Conservation (phyloP, 1,140 invertebrate species). For the Nasonia longicornis region DNA sequence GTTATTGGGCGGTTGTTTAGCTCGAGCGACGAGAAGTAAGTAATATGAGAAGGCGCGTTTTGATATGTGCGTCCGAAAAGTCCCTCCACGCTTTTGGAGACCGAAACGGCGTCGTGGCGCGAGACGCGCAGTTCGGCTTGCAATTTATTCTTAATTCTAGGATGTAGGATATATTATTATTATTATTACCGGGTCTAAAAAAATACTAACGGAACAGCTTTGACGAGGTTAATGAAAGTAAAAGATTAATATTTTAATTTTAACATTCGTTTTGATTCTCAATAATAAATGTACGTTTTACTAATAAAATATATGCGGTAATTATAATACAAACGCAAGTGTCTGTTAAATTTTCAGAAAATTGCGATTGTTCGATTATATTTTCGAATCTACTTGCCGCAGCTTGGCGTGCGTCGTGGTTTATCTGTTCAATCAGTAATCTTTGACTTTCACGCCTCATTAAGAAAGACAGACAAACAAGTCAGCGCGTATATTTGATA, state of each 20-base stretch:
- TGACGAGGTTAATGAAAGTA: not conserved
- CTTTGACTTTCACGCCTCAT: not conserved
- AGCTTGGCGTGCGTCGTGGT: not conserved
- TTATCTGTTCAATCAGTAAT: not conserved
- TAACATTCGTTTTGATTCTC: not conserved
- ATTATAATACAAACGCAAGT: not conserved
- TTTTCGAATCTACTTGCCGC: not conserved
- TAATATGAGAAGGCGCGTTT: not conserved
- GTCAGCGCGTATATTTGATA: not conserved
- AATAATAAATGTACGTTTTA: not conserved
- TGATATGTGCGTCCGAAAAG: constrained; percentile 10
- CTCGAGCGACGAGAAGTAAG: not conserved
- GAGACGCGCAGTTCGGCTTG: not conserved
- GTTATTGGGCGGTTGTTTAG: not conserved
- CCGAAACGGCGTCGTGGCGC: not conserved
- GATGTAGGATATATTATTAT: not conserved
- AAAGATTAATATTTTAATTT: not conserved
- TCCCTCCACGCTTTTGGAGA: constrained; percentile 16
- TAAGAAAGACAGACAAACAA: not conserved
- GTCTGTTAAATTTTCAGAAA: too few species aligned
- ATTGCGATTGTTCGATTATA: not conserved
- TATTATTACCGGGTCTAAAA: not conserved
- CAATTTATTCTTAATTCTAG: not conserved
- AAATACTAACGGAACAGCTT: not conserved
- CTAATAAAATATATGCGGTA: not conserved